A percentile compares a stretch with the other conserved stretches of the same genome.
These are phyloP conservation scores for Molorchus minor DNA, from an alignment of 2,888 invertebrate species.

Conservation along the genomic window DNA sequence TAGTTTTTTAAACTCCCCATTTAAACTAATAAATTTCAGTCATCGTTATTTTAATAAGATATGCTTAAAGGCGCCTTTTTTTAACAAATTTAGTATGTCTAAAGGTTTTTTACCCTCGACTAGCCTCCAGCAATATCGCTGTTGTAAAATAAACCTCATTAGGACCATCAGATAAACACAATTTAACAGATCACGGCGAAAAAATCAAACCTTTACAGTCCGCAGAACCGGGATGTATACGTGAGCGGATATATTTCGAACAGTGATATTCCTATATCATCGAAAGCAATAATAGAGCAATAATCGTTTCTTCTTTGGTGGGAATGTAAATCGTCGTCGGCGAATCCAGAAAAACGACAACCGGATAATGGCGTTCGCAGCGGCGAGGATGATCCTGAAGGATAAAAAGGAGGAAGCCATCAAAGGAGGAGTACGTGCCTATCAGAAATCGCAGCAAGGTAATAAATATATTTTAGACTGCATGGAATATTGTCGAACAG, in stretches of 20 bases:
- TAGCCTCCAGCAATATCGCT: too few relatives aligned
- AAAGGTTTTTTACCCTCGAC: not conserved
- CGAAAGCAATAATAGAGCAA: slow-evolving; percentile 19
- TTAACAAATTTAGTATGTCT: too few relatives aligned
- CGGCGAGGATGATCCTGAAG: slow-evolving; percentile 85
- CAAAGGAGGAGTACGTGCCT: slow-evolving; percentile 80
- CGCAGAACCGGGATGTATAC: too few relatives aligned
- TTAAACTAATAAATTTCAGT: too few relatives aligned
- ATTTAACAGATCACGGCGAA: slow-evolving; percentile 7
- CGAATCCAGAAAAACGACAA: too few relatives aligned
- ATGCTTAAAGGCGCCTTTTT: too few relatives aligned
- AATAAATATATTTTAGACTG: slow-evolving; percentile 53
- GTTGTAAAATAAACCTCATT: too few relatives aligned
- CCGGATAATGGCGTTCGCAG: slow-evolving; percentile 83
- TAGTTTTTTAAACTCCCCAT: too few relatives aligned
- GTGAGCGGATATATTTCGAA: not conserved
- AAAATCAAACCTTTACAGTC: slow-evolving; percentile 4
- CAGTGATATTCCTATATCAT: slow-evolving; percentile 6
- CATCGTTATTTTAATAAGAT: too few relatives aligned
- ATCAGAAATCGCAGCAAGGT: slow-evolving; percentile 82
- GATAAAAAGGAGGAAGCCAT: slow-evolving; percentile 82
- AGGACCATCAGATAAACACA: too few relatives aligned
- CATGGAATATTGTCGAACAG: not conserved
- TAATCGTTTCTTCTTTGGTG: slow-evolving; percentile 1
- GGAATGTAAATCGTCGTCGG: not conserved